phyloP scores from a whole-genome alignment of 2,888 invertebrate genomes.

The Dione vanillae region DNA sequence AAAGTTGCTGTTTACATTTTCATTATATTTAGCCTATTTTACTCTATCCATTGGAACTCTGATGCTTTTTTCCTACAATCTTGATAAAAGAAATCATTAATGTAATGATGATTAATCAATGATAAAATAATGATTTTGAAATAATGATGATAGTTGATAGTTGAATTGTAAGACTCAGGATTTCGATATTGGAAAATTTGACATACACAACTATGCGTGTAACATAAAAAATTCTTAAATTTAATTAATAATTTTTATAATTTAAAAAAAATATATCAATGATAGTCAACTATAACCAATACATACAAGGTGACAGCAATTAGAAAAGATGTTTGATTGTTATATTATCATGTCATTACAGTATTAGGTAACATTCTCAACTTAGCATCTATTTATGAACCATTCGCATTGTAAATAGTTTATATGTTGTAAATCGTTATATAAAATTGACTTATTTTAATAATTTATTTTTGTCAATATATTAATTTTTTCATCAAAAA shows the following conservation, averaged over 20 bases:
- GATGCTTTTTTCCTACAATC: too few species aligned
- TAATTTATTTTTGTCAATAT: constrained; percentile 8
- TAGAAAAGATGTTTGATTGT: neutral
- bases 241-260: too few species aligned
- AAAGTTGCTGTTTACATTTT: neutral
- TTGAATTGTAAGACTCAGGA: too few species aligned
- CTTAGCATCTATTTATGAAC: constrained; percentile 1
- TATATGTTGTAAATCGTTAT: constrained; percentile 2
- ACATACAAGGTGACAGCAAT: neutral
- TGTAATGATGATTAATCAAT: too few species aligned
- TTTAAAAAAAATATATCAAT: too few species aligned
- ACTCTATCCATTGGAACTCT: too few species aligned
- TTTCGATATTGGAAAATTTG: too few species aligned
- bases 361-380: constrained; percentile 58
- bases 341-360: constrained; percentile 45
- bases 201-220: too few species aligned
- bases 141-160: too few species aligned
- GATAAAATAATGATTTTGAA: too few species aligned
- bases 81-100: too few species aligned
- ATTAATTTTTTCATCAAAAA: constrained; percentile 13
- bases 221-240: too few species aligned
- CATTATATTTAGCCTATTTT: neutral
- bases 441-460: neutral
- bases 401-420: constrained; percentile 8
- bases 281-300: neutral